Evolutionary conservation across 2,888 invertebrate species (phyloP), one percentile per base, ranked within the genome.

Genomic region (Rhopalosiphum nymphaeae): DNA sequence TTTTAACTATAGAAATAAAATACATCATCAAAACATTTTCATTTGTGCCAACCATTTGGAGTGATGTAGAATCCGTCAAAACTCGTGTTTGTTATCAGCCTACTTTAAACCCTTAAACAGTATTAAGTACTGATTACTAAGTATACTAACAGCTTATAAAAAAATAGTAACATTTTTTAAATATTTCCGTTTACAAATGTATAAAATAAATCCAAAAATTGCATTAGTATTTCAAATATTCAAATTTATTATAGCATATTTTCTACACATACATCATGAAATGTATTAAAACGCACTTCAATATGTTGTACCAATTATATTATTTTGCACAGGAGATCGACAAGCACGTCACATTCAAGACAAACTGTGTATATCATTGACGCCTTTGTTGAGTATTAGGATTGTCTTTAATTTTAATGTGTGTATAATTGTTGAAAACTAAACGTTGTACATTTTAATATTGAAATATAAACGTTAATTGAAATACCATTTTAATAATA

Each of bases 1-100:
- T 90, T 90, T 46, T 46, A 57, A 46, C 61, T n/a, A n/a, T 11
- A 46, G 29, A 89, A 42, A 89, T 90, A 90, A 46, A 46, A 90
- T n/a, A n/a, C n/a, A n/a, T 1, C 25, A n/a, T 67, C n/a, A 44
- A 29, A 67, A 67, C n/a, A 46, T 67, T 61, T n/a, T 46, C 10
- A 46, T 61, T 44, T 46, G 46, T 42, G n/a, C 11, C 42, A 67
- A 21, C 25, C 2, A 46, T n/a, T 67, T 25, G 4, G n/a, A 67
- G 42, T 89, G 42, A 16, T 36, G 36, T 29, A 29, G 16, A 89
- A 61, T 67, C 61, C n/a, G 61, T 67, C 25, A 25, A 36, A 67
- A 67, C 11, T 46, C 10, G 90, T n/a, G 46, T 46, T 36, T 44
- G 1, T 10, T 29, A 61, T 29, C 57, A 42, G 57, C 46, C 21